Percentiles rank a stretch among this genome's conserved stretches.
Evolutionary conservation across 2,888 invertebrate genomes (phyloP).

Genomic region (Thumatha senex): DNA sequence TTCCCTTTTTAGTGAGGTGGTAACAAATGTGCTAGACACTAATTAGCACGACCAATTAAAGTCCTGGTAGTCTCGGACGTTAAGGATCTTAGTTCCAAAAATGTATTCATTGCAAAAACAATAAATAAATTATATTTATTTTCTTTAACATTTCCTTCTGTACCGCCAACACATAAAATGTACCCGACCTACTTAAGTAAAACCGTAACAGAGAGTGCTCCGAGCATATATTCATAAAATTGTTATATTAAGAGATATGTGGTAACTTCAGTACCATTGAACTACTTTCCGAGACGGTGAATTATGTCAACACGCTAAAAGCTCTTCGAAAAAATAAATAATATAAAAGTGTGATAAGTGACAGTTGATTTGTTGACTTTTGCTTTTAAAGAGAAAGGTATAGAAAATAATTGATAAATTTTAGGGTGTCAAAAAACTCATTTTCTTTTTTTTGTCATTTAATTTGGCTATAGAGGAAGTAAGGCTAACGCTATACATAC

Average conservation of each 20-base stretch:
- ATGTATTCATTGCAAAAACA: not conserved
- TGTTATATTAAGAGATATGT: slow-evolving; percentile 51
- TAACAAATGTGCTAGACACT: too few relatives aligned
- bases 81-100: too few relatives aligned
- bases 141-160: not conserved
- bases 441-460: too few relatives aligned
- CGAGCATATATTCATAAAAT: slow-evolving; percentile 31
- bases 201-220: slow-evolving; percentile 11
- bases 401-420: too few relatives aligned
- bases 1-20: too few relatives aligned
- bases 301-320: slow-evolving; percentile 53
- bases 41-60: too few relatives aligned
- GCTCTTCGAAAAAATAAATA: slow-evolving; percentile 27
- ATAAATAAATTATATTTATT: not conserved
- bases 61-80: too few relatives aligned
- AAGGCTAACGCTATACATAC: too few relatives aligned
- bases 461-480: too few relatives aligned
- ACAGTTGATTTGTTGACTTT: not conserved
- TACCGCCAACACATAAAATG: not conserved
- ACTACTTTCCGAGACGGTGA: slow-evolving; percentile 53
- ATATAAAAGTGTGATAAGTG: not conserved
- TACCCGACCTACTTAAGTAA: slow-evolving; percentile 7
- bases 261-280: slow-evolving; percentile 37
- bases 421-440: too few relatives aligned
- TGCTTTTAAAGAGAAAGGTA: not conserved